phyloP scores from a whole-genome alignment of 2,113 vertebrate genomes.

The Poeciliopsis prolifica region DNA sequence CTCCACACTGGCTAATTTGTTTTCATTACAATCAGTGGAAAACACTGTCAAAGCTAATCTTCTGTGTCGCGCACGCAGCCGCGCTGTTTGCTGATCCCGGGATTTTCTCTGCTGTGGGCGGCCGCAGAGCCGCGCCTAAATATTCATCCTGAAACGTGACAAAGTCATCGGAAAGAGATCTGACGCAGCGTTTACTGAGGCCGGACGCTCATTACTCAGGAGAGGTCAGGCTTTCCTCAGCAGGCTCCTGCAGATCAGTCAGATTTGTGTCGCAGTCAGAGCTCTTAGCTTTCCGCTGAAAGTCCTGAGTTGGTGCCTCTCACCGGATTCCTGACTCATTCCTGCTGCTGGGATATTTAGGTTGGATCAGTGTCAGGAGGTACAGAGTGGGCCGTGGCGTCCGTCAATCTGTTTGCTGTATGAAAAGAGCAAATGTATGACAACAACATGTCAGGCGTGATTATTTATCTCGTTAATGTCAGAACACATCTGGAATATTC shows the following conservation, averaged over 20 bases:
- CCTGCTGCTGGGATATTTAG: not conserved
- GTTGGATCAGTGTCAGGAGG: conserved; percentile 4
- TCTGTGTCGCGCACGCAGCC: conserved; percentile 17
- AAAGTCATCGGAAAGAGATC: conserved; percentile 8
- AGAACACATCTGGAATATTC: not conserved
- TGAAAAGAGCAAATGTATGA: not conserved
- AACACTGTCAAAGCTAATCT: conserved; percentile 54
- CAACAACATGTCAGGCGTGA: not conserved
- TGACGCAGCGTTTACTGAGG: not conserved
- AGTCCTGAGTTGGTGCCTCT: not conserved
- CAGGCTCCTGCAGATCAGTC: not conserved
- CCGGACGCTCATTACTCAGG: not conserved
- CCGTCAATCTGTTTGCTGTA: not conserved
- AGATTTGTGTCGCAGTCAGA: not conserved
- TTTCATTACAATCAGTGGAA: conserved; percentile 67
- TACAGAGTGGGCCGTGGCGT: not conserved
- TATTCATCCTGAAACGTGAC: conserved; percentile 22
- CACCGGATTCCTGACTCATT: conserved; percentile 7
- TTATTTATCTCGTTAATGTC: not conserved
- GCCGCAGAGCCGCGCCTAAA: conserved; percentile 18
- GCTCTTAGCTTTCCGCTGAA: not conserved
- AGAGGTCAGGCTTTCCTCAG: not conserved
- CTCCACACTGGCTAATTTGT: conserved; percentile 59
- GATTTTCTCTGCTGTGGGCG: conserved; percentile 9
- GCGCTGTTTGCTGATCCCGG: conserved; percentile 48